Base-by-base conservation (phyloP, 2,797 vertebrate species). In the Notamacropus eugenii region DNA sequence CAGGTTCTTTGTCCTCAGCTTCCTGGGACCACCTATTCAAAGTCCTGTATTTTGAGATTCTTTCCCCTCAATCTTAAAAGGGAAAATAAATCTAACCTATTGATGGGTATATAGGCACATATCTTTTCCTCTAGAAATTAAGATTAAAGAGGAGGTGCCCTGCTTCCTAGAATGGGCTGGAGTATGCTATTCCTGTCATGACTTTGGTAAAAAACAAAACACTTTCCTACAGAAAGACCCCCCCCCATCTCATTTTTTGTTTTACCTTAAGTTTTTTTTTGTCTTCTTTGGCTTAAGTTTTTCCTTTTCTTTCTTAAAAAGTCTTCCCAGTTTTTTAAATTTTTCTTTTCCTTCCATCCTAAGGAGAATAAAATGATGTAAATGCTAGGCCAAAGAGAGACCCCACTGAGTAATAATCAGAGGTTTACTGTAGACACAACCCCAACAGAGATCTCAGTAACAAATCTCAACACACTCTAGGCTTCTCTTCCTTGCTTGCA, bases 201-300 rank as follows among this genome's bases (percentile, higher is more conserved):
- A 67, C 14, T n/a, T 6, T 57, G 29, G 31, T 67, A n/a, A 62
- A n/a, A 67, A 34, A 62, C 34, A 62, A 59, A 1, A 29, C 58
- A 24, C n/a, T 82, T 82, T 82, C 40, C 8, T 82, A 82, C n/a
- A 82, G 40, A 82, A 82, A 82, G 74, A 82, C 2, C 6, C 22
- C 5, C 34, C 16, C 19, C 13, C 6, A 46, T 3, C 13, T 16
- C 31, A 12, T 67, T 62, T 28, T 93, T 52, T 52, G 52, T 8
- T 96, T 97, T 98, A 99, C 99, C 98, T 98, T 9, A 97, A 16
- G 50, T 97, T 98, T 94, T 98, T 98, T 97, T 98, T 98, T 8
- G 98, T 91, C 93, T 97, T 98, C 94, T 97, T 99, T 95, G 97
- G 94, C 96, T 98, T 98, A 94, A 98, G 91, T 95, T 98, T 98